phyloP scores from a whole-genome alignment of 2,113 vertebrate genomes.

The Typhlomys cinereus region DNA sequence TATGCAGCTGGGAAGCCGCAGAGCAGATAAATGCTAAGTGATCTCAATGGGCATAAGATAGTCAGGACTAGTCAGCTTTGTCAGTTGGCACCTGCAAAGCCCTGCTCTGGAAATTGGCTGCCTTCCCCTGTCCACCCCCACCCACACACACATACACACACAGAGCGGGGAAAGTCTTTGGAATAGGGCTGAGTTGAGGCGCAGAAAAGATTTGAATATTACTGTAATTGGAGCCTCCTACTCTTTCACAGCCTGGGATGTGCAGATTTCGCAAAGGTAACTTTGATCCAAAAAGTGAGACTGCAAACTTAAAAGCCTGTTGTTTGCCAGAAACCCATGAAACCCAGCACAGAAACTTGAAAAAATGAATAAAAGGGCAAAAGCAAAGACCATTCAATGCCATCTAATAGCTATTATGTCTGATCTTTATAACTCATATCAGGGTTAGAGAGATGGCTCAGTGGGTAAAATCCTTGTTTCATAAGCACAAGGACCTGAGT shows the following conservation, averaged over 20 bases:
- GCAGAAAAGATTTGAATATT: neutral
- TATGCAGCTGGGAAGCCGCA: neutral
- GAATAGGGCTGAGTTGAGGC: neutral
- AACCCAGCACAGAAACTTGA: neutral
- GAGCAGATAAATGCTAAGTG: neutral
- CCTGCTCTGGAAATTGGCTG: neutral
- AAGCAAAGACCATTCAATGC: neutral
- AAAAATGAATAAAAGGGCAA: conserved; percentile 14
- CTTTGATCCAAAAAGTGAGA: conserved; percentile 35
- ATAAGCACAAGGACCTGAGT: no score
- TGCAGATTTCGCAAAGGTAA: neutral
- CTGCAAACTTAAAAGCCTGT: neutral
- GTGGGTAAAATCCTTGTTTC: no score
- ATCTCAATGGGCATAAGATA: neutral
- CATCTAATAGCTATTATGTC: neutral
- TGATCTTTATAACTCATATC: conserved; percentile 39
- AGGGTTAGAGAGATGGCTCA: no score
- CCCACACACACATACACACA: no score
- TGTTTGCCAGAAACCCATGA: neutral
- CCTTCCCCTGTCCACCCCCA: no score
- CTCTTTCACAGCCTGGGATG: neutral
- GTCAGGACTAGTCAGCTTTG: neutral
- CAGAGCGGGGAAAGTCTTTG: neutral
- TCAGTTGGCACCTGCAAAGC: neutral
- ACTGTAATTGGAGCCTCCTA: neutral